Evolutionary conservation across 2,888 invertebrate genomes (phyloP).

Genomic region (Drosophila lacicola): DNA sequence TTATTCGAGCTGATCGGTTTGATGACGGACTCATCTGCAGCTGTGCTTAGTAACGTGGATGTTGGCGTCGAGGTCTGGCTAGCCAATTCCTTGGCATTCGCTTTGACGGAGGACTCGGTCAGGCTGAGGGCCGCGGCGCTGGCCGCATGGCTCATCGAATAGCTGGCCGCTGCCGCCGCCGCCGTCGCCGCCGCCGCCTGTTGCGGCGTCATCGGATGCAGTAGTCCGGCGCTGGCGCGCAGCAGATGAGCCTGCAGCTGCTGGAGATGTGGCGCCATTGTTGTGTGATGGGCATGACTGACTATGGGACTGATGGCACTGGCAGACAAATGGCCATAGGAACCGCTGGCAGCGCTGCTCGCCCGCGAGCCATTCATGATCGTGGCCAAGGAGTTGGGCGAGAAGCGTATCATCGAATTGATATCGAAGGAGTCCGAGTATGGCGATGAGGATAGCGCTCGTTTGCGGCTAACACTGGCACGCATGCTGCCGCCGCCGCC

Average conservation of each 20-base stretch:
- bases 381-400: conserved; percentile 95
- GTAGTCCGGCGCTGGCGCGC: conserved; percentile 86
- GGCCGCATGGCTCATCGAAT: conserved; percentile 78
- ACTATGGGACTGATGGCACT: conserved; percentile 95
- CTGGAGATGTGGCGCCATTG: conserved; percentile 88
- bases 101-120: conserved; percentile 37
- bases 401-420: conserved; percentile 97
- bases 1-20: conserved; percentile 28
- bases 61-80: conserved; percentile 43
- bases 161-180: conserved; percentile 70
- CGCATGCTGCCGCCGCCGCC: conserved; percentile 85
- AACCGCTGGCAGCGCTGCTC: conserved; percentile 92
- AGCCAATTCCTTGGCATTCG: conserved; percentile 37
- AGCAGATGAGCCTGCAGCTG: conserved; percentile 93
- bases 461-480: conserved; percentile 91
- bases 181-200: conserved; percentile 60
- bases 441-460: conserved; percentile 96
- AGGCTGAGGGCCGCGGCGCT: conserved; percentile 44
- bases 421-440: conserved; percentile 98
- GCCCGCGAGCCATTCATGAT: conserved; percentile 93
- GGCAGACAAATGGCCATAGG: conserved; percentile 98
- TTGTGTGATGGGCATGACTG: conserved; percentile 84
- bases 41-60: conserved; percentile 25
- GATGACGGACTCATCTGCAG: conserved; percentile 27
- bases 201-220: conserved; percentile 83